A percentile compares a stretch with the other conserved stretches of the same genome.
phyloP scores from a whole-genome alignment of 1,140 invertebrate species.

The Grapholita molesta region DNA sequence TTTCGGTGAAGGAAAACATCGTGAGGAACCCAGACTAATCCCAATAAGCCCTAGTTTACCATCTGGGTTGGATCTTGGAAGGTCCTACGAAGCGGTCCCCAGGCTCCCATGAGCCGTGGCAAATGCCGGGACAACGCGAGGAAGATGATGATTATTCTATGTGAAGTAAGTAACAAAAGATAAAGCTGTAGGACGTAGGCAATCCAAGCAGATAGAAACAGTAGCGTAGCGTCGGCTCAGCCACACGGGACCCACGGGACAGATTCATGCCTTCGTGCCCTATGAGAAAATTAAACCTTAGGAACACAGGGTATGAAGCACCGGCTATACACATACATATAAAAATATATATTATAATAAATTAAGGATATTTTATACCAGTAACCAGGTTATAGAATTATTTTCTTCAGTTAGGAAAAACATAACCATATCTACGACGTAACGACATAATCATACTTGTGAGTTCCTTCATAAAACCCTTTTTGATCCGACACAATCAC shows the following conservation, averaged over 20 bases:
- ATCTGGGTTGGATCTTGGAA: too few species aligned
- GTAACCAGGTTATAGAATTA: background rate
- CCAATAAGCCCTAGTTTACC: too few species aligned
- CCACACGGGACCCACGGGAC: background rate
- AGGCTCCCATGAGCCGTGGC: too few species aligned
- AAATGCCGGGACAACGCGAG: too few species aligned
- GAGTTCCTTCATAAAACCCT: background rate
- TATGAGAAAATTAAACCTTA: background rate
- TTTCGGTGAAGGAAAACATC: too few species aligned
- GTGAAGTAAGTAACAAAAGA: background rate
- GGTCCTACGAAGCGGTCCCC: too few species aligned
- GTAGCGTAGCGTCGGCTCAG: background rate
- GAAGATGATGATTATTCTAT: too few species aligned
- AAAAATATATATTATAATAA: too few species aligned
- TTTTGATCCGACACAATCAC: constrained; percentile 11
- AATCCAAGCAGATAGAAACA: background rate
- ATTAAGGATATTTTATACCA: too few species aligned
- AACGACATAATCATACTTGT: background rate
- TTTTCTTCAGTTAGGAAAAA: background rate
- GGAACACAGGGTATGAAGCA: too few species aligned
- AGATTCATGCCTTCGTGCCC: background rate
- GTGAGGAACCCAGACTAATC: too few species aligned
- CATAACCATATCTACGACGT: background rate
- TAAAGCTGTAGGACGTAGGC: background rate
- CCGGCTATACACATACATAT: too few species aligned